These are phyloP conservation scores for Trissoscelio sp. DNA, from an alignment of 2,888 invertebrate species.

Conservation along the genomic window DNA sequence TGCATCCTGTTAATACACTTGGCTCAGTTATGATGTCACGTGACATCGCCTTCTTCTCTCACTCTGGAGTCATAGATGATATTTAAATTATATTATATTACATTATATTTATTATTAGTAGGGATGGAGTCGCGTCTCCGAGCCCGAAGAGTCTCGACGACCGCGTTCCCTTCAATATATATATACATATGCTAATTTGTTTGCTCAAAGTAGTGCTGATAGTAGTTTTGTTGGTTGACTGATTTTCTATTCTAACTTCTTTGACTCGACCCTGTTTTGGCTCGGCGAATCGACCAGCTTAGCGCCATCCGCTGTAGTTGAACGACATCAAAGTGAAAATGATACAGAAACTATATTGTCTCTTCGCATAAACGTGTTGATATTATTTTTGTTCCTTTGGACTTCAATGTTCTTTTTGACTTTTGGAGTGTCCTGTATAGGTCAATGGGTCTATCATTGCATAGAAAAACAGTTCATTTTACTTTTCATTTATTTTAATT, in stretches of 20 bases:
- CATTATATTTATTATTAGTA: constrained; percentile 36
- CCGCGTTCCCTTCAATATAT: neutral
- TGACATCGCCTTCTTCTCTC: constrained; percentile 9
- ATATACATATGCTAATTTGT: constrained; percentile 12
- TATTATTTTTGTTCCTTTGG: constrained; percentile 3
- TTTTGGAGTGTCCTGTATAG: neutral
- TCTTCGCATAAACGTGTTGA: constrained; percentile 26
- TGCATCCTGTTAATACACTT: neutral
- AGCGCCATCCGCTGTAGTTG: neutral
- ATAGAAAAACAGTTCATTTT: neutral
- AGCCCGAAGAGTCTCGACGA: constrained; percentile 9
- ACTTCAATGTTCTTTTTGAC: constrained; percentile 1
- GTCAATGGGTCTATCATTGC: no score
- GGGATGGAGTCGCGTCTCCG: constrained; percentile 16
- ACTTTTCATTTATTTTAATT: neutral
- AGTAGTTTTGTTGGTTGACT: constrained; percentile 24
- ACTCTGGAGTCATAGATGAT: constrained; percentile 10
- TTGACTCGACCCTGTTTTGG: neutral
- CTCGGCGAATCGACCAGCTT: constrained; percentile 11
- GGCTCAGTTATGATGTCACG: constrained; percentile 10
- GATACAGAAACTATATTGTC: neutral
- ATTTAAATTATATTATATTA: constrained; percentile 10
- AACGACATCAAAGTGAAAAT: neutral
- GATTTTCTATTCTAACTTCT: constrained; percentile 16
- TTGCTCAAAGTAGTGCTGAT: constrained; percentile 23